Conservation (phyloP, 2,113 vertebrate species). For the Connochaetes taurinus region DNA sequence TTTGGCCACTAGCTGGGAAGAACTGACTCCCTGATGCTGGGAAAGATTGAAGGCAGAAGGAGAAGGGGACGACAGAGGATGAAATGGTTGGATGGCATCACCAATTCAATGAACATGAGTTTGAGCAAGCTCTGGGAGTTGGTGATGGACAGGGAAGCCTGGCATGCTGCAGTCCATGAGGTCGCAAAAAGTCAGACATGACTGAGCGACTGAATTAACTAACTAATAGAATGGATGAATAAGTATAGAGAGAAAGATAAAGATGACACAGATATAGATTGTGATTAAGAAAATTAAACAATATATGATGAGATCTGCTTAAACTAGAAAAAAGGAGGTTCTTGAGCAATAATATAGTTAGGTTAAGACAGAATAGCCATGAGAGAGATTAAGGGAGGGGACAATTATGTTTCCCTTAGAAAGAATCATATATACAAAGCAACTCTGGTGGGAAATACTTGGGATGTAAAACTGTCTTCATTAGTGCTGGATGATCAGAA, state of each 20-base stretch:
- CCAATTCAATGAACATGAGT: neutral
- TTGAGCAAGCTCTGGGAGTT: neutral
- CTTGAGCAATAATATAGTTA: neutral
- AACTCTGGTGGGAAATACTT: neutral
- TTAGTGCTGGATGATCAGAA: neutral
- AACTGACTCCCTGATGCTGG: neutral
- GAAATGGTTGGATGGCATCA: neutral
- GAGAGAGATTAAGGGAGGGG: neutral
- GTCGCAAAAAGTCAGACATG: accelerated
- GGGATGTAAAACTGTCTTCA: neutral
- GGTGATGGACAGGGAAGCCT: neutral
- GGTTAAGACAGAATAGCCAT: neutral
- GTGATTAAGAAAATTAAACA: neutral
- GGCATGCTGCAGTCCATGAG: neutral
- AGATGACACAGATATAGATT: neutral
- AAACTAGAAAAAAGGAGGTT: neutral
- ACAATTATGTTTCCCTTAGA: neutral
- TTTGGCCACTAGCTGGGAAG: neutral
- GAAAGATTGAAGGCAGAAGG: neutral
- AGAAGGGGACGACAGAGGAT: neutral
- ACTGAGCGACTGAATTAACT: neutral
- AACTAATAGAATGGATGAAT: neutral
- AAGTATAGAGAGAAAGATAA: neutral
- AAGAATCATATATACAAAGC: neutral
- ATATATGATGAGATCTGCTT: neutral